Evolutionary conservation across 2,888 invertebrate species (phyloP).

Genomic region (Agonum fuliginosum): DNA sequence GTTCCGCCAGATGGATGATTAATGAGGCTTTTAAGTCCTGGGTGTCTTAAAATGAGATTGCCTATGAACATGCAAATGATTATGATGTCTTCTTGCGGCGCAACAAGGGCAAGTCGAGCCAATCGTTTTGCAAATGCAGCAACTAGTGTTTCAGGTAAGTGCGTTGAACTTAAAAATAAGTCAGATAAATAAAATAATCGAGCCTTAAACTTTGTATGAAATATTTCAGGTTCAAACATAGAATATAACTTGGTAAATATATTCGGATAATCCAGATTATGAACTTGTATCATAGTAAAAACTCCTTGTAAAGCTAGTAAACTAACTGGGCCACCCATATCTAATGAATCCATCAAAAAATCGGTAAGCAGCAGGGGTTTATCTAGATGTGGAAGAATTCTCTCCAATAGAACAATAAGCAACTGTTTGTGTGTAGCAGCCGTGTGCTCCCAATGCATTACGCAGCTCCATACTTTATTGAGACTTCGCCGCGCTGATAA

Average conservation of each 20-base stretch:
- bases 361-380: slow-evolving; percentile 91
- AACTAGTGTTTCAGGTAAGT: slow-evolving; percentile 92
- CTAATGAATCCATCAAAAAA: slow-evolving; percentile 92
- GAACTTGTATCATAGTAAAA: slow-evolving; percentile 89
- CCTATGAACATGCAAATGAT: slow-evolving; percentile 88
- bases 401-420: slow-evolving; percentile 87
- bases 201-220: slow-evolving; percentile 92
- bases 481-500: slow-evolving; percentile 75
- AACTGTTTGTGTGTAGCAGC: slow-evolving; percentile 84
- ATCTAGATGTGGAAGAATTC: slow-evolving; percentile 86
- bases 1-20: slow-evolving; percentile 73
- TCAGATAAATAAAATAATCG: slow-evolving; percentile 92
- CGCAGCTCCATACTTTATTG: slow-evolving; percentile 85
- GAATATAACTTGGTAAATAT: slow-evolving; percentile 96
- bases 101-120: slow-evolving; percentile 87
- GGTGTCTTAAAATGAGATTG: slow-evolving; percentile 90
- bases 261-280: slow-evolving; percentile 96
- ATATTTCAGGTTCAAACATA: slow-evolving; percentile 93
- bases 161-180: slow-evolving; percentile 94
- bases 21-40: slow-evolving; percentile 83
- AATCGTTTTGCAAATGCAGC: slow-evolving; percentile 95
- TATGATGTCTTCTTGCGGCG: slow-evolving; percentile 86
- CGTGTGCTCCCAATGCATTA: slow-evolving; percentile 84
- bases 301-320: slow-evolving; percentile 94
- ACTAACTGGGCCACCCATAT: slow-evolving; percentile 90